Evolutionary conservation across 2,113 vertebrate genomes (phyloP), one percentile per base, ranked within the genome.

Genomic region (Fregata magnificens): DNA sequence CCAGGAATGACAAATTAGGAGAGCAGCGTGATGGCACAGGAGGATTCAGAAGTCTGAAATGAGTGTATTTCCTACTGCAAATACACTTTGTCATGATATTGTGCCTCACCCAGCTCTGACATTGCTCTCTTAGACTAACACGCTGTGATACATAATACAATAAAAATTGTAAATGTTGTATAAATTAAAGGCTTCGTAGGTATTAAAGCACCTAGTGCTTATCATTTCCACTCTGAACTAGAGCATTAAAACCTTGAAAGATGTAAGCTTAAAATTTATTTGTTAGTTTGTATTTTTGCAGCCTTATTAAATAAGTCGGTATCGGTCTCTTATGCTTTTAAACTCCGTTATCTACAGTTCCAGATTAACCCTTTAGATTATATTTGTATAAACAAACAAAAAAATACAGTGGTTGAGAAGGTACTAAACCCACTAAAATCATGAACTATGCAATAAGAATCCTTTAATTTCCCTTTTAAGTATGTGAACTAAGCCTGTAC

Each of bases 61-160:
- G 1, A 34, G 44, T 56, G 26, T 47, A 53, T 63, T 91, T 89
- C 13, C 26, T n/a, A 47, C 45, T 84, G 52, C 21, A 91, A 78
- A 76, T 31, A 67, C 16, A 67, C 10, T 70, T 79, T 80, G 31
- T 11, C 9, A 3, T 53, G 45, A n/a, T 45, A 29, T 8, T 52
- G 42, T 70, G 36, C 28, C 50, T 97, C 62, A 36, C 12, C 10
- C 71, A 44, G 34, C 49, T 93, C 62, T 85, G 74, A 67, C 34
- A 29, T 4, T 1, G 1, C 28, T 28, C 15, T 45, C 49, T 40
- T 26, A 74, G n/a, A 81, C 12, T 49, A 86, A 47, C 9, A 65
- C 0, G 1, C 11, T 58, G 18, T 38, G 38, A 53, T 80, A 50
- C 0, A 1, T 50, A 79, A 49, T 36, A 55, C 19, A 71, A 72